These are phyloP conservation scores for Euleptes europaea DNA, from an alignment of 2,113 vertebrate species.

Conservation along the genomic window DNA sequence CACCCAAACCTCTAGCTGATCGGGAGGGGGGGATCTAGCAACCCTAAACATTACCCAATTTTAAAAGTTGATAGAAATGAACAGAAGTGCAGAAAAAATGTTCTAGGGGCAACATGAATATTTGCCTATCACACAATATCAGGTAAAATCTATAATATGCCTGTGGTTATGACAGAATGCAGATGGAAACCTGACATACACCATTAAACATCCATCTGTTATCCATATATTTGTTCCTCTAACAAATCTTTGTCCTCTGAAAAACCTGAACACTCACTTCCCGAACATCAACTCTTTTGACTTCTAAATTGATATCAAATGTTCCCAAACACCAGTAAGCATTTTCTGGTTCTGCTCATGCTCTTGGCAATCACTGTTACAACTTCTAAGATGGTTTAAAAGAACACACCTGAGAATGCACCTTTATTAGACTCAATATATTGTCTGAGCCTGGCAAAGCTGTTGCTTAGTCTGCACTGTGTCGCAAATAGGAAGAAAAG, in stretches of 20 bases:
- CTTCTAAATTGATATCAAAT: neutral
- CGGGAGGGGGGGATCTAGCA: too few species aligned
- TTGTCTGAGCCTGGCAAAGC: too few species aligned
- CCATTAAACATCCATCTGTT: neutral
- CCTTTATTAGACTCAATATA: neutral
- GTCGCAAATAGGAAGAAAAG: neutral
- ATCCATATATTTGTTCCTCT: neutral
- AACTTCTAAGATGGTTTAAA: neutral
- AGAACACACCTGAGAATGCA: too few species aligned
- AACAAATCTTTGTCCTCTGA: neutral
- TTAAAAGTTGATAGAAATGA: too few species aligned
- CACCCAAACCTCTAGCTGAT: too few species aligned
- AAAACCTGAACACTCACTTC: neutral
- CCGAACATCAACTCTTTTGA: neutral
- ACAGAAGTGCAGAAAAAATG: neutral
- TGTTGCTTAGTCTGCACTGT: too few species aligned
- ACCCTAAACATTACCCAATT: too few species aligned
- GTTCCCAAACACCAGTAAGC: slow-evolving; percentile 12
- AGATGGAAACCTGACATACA: slow-evolving; percentile 1
- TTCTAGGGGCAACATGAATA: neutral
- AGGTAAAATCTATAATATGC: slow-evolving; percentile 10
- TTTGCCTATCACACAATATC: slow-evolving; percentile 13
- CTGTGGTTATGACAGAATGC: neutral
- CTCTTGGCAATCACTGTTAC: neutral
- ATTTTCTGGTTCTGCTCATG: neutral